Base-by-base conservation (phyloP, 2,888 invertebrate species). In the Plebejus argus region DNA sequence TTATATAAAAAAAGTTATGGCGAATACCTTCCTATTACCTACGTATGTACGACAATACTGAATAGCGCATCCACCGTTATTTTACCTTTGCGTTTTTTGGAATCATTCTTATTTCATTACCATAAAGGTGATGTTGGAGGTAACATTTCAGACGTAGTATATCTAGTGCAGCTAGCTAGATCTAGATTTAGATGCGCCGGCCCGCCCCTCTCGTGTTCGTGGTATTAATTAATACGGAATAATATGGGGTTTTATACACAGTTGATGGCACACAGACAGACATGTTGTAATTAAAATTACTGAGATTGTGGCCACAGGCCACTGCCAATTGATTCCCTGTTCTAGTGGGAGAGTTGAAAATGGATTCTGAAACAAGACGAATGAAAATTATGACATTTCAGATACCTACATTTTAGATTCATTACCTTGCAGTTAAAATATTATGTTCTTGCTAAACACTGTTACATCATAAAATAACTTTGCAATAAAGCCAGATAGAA, bases 151-250 rank as follows among this genome's bases (percentile, higher is more conserved):
- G 53, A 53, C 18, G 3, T 18, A 18, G 53, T 18, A 18, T 5
- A 53, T 20, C 23, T 4, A 10, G 61, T 61, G 61, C 61, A 61
- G 61, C 61, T 23, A 53, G 53, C 53, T 53, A 53, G 18, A 53
- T 18, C 53, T 53, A 12, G 58, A 58, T 58, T 58, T 58, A 58
- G 61, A 61, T 23, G 23, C 61, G 10, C 33, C 33, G 28, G 18
- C 70, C 70, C 70, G 70, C 70, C 70, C n/a, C 70, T 70, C 70
- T 20, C 35, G 35, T 70, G 70, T 70, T 35, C 7, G 70, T 35
- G 33, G 33, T 70, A 35, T 35, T 70, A 70, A 70, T 70, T 70
- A 70, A 70, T 70, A 70, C 23, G 23, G 61, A 20, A 61, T 61
- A 20, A 61, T 61, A 61, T 23, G 61, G 61, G 61, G 61, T 61